Conservation (phyloP, 2,113 vertebrate genomes). For the Boulengeromyrus knoepffleri region DNA sequence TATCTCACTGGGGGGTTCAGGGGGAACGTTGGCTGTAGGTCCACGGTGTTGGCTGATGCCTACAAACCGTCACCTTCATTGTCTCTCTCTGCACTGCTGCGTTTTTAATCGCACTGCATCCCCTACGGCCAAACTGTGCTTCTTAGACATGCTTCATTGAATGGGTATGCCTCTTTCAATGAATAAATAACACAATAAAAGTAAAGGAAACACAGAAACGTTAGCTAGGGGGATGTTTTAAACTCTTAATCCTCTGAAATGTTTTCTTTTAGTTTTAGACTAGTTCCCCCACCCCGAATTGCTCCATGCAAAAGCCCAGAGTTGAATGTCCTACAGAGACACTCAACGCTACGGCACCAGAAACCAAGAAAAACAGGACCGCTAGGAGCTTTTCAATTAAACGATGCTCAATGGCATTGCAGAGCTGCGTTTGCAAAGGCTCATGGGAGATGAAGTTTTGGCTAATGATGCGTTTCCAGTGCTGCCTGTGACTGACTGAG, state of each 20-base stretch:
- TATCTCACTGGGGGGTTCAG: background rate
- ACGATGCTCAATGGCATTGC: slow-evolving; percentile 20
- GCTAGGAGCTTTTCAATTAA: slow-evolving; percentile 27
- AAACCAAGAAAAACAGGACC: background rate
- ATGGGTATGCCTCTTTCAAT: background rate
- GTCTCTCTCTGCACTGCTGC: background rate
- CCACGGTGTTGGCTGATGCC: background rate
- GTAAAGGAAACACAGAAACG: background rate
- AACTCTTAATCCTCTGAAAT: background rate
- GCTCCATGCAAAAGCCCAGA: background rate
- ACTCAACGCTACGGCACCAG: background rate
- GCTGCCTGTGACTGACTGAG: slow-evolving; percentile 1
- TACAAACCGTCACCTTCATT: background rate
- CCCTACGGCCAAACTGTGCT: background rate
- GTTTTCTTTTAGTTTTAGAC: background rate
- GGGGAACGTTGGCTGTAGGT: background rate
- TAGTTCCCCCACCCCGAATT: background rate
- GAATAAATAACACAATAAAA: background rate
- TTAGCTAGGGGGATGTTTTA: background rate
- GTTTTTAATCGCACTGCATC: background rate
- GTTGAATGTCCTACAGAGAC: background rate
- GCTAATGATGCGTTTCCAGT: background rate
- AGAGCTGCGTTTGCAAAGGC: slow-evolving; percentile 14
- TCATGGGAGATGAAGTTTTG: slow-evolving; percentile 17
- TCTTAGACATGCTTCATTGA: background rate